Percentiles rank a stretch among this genome's conserved stretches.
Conservation (phyloP, 37 sponge, comb jelly and placozoan species). For the Crambe crambe region DNA sequence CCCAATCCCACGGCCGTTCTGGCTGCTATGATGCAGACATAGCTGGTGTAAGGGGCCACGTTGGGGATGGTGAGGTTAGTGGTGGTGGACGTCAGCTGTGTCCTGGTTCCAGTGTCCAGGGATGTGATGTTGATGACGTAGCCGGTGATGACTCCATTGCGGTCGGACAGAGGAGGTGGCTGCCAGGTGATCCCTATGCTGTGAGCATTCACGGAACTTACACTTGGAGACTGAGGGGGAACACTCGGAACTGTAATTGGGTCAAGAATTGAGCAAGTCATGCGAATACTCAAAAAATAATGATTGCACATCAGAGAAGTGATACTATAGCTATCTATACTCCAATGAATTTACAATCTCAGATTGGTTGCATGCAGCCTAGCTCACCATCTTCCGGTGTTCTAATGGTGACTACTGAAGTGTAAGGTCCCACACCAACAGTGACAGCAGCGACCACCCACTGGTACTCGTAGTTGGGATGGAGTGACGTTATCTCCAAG, state of each 20-base stretch:
- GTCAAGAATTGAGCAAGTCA: too few species aligned
- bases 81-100: background rate
- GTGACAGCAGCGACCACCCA: slow-evolving; percentile 28
- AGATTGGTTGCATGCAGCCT: too few species aligned
- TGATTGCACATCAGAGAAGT: too few species aligned
- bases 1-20: slow-evolving; percentile 31
- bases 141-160: slow-evolving; percentile 43
- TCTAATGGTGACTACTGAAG: slow-evolving; percentile 1
- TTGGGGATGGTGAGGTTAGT: slow-evolving; percentile 12
- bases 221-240: background rate
- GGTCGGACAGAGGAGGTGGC: slow-evolving; percentile 23
- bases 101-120: background rate
- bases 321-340: too few species aligned
- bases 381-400: slow-evolving; percentile 25
- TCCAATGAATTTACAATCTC: too few species aligned
- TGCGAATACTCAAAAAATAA: too few species aligned
- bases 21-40: slow-evolving; percentile 26
- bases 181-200: slow-evolving; percentile 2
- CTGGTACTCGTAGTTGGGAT: slow-evolving; percentile 39
- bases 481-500: slow-evolving; percentile 11
- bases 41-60: slow-evolving; percentile 37
- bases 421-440: slow-evolving; percentile 45
- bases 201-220: background rate
- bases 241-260: background rate
- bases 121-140: slow-evolving; percentile 43